phyloP scores from a whole-genome alignment of 2,888 invertebrate genomes.

The Cerastis leucographa region DNA sequence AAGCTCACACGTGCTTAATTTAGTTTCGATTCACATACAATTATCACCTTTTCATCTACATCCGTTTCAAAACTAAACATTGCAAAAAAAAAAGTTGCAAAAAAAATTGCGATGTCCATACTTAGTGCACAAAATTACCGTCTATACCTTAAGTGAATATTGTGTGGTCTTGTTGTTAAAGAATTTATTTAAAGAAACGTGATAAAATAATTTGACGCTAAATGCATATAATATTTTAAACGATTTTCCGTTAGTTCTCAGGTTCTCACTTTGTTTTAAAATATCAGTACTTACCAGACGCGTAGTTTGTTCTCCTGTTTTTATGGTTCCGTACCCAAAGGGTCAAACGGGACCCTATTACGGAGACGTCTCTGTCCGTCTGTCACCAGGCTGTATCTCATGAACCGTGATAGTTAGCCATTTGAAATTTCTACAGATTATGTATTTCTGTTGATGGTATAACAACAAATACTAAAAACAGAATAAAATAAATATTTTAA shows the following conservation, averaged over 20 bases:
- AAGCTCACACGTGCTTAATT: not conserved
- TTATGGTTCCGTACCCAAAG: no score
- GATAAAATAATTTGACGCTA: slow-evolving; percentile 45
- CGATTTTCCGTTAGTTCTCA: slow-evolving; percentile 35
- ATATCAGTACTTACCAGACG: slow-evolving; percentile 2
- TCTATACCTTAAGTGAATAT: slow-evolving; percentile 39
- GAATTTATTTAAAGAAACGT: slow-evolving; percentile 32
- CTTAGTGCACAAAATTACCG: slow-evolving; percentile 18
- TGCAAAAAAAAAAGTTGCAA: not conserved
- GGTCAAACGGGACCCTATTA: no score
- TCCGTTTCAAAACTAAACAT: slow-evolving; percentile 1
- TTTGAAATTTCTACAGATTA: no score
- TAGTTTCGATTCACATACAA: slow-evolving; percentile 19
- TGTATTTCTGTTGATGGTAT: no score
- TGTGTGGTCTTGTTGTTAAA: slow-evolving; percentile 53
- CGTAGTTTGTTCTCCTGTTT: slow-evolving; percentile 3
- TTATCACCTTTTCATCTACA: slow-evolving; percentile 19
- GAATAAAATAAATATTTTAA: no score
- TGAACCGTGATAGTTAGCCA: no score
- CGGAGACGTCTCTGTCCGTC: no score
- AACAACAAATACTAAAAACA: no score
- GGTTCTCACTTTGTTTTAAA: slow-evolving; percentile 36
- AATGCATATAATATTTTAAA: slow-evolving; percentile 40
- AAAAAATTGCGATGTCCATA: not conserved
- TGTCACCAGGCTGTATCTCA: no score